Evolutionary conservation across 2,113 vertebrate genomes (phyloP).

Genomic region (Caretta caretta): DNA sequence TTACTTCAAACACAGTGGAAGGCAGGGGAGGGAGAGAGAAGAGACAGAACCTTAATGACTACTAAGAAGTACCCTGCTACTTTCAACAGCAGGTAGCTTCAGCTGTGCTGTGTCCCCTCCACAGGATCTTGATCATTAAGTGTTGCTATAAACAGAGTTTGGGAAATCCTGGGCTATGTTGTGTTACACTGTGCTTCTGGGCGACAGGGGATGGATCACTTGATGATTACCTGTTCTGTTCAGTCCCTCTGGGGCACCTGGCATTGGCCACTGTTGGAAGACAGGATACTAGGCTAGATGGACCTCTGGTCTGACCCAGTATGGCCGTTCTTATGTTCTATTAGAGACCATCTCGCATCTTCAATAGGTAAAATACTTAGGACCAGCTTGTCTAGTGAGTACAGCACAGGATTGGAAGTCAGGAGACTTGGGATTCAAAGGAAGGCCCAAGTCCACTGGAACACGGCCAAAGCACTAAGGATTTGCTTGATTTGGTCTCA

Average conservation of each 20-base stretch:
- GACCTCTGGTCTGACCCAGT: too few species aligned
- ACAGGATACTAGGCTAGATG: too few species aligned
- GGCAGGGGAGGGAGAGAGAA: background rate
- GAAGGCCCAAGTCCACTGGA: background rate
- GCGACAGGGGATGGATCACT: too few species aligned
- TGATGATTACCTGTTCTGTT: too few species aligned
- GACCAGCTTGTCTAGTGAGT: background rate
- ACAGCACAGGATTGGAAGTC: background rate
- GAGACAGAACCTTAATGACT: background rate
- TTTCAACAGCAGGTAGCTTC: constrained; percentile 6
- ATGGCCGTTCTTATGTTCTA: too few species aligned
- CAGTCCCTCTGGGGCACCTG: too few species aligned
- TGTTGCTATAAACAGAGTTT: rapidly evolving
- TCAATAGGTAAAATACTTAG: background rate
- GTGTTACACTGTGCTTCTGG: background rate
- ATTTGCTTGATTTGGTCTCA: background rate
- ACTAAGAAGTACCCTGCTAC: background rate
- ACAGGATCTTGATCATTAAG: background rate
- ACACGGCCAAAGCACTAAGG: background rate
- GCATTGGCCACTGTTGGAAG: too few species aligned
- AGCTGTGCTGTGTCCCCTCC: background rate
- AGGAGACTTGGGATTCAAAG: background rate
- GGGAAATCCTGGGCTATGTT: background rate
- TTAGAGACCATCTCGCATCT: background rate
- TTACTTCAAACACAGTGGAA: background rate